Evolutionary conservation across 2,888 invertebrate genomes (phyloP).

Genomic region (Archips crataeganus): DNA sequence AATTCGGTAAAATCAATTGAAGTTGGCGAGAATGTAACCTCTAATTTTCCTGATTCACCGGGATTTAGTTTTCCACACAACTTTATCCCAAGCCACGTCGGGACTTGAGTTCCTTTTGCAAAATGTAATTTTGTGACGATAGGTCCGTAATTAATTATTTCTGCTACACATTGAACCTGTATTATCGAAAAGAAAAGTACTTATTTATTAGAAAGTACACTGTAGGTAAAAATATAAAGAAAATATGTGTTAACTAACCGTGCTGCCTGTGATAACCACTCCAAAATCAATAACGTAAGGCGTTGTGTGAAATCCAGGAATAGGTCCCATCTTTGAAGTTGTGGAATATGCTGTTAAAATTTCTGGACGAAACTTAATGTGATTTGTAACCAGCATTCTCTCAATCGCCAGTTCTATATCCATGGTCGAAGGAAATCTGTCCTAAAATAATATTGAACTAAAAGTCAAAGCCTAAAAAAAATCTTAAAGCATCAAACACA

Average conservation of each 20-base stretch:
- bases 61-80: constrained; percentile 74
- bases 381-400: constrained; percentile 76
- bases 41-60: constrained; percentile 79
- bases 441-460: constrained; percentile 54
- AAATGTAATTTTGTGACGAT: constrained; percentile 74
- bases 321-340: constrained; percentile 66
- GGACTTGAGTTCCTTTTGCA: constrained; percentile 65
- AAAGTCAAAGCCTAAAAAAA: too few relatives aligned
- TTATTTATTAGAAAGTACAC: background rate
- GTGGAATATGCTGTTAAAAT: constrained; percentile 63
- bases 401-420: constrained; percentile 88
- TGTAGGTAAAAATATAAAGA: constrained; percentile 9
- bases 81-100: constrained; percentile 69
- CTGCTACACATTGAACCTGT: constrained; percentile 74
- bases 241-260: constrained; percentile 55
- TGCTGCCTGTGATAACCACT: constrained; percentile 80
- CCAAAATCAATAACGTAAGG: constrained; percentile 86
- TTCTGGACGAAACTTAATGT: constrained; percentile 73
- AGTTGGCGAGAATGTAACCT: constrained; percentile 83
- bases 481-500: too few relatives aligned
- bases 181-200: constrained; percentile 33
- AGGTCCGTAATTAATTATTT: constrained; percentile 86
- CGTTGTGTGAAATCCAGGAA: constrained; percentile 79
- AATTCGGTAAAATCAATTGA: constrained; percentile 69
- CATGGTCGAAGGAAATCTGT: constrained; percentile 80